phyloP scores from a whole-genome alignment of 2,113 vertebrate species.

The Triplophysa tibetana region DNA sequence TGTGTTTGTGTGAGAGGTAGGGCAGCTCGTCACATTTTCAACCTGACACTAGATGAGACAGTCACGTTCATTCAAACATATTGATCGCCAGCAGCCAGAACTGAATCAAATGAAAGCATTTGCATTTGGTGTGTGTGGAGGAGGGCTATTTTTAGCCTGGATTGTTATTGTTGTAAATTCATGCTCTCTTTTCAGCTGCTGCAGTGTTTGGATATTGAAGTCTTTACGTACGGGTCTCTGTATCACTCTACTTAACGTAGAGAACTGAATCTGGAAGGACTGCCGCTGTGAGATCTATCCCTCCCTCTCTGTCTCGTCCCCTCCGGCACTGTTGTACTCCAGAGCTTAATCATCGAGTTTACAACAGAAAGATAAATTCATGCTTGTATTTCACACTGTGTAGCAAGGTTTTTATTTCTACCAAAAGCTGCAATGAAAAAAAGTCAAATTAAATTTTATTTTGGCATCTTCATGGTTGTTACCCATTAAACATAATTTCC shows the following conservation, averaged over 20 bases:
- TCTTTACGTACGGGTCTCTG: slow-evolving; percentile 14
- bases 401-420: too few relatives aligned
- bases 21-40: too few relatives aligned
- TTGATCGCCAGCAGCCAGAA: slow-evolving; percentile 24
- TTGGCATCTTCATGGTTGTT: too few relatives aligned
- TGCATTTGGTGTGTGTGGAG: slow-evolving; percentile 1
- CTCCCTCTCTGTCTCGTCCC: neutral
- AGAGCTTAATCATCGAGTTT: neutral
- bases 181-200: slow-evolving; percentile 31
- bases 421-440: too few relatives aligned
- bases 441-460: too few relatives aligned
- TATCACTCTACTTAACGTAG: slow-evolving; percentile 5
- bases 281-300: neutral
- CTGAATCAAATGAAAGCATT: too few relatives aligned
- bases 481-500: too few relatives aligned
- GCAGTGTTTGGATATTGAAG: slow-evolving; percentile 37
- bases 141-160: slow-evolving; percentile 46
- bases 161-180: slow-evolving; percentile 49
- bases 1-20: too few relatives aligned
- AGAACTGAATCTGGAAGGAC: slow-evolving; percentile 5
- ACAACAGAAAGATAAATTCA: neutral
- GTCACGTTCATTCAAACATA: slow-evolving; percentile 18
- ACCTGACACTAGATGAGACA: too few relatives aligned
- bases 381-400: too few relatives aligned
- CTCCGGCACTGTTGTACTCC: neutral